Evolutionary conservation across 92 coral and sea anemone genomes (phyloP).

Genomic region (Porites cylindrica): DNA sequence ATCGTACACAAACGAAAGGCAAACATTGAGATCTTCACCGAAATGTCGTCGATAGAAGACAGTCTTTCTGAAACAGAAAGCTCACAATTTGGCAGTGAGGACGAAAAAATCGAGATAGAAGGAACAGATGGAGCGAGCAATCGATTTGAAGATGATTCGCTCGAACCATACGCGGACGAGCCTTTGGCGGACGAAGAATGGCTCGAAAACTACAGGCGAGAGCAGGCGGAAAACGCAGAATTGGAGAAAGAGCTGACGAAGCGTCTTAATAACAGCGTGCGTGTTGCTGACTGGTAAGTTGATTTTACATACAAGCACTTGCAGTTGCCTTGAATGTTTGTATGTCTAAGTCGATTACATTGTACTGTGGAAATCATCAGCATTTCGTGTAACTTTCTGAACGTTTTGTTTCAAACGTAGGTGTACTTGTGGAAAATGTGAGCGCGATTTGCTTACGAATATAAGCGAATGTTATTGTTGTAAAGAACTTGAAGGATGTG

Average conservation of each 20-base stretch:
- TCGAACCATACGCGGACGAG: neutral
- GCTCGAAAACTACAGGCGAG: neutral
- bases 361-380: no score
- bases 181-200: neutral
- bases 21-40: no score
- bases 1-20: no score
- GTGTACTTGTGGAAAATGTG: no score
- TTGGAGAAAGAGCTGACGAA: slow-evolving; percentile 9
- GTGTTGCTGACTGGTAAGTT: slow-evolving; percentile 32
- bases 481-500: no score
- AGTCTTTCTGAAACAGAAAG: no score
- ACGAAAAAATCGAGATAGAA: neutral
- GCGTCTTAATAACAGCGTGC: slow-evolving; percentile 21
- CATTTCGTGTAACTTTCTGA: no score
- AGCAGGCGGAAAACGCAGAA: neutral
- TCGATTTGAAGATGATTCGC: neutral
- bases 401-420: no score
- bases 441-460: no score
- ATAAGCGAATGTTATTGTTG: no score
- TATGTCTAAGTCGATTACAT: neutral
- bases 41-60: no score
- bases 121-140: neutral
- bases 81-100: neutral
- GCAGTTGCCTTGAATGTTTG: neutral
- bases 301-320: neutral